Evolutionary conservation across 1,140 invertebrate species (phyloP), one percentile per base, ranked within the genome.

Genomic region (Drosophila bipectinata): DNA sequence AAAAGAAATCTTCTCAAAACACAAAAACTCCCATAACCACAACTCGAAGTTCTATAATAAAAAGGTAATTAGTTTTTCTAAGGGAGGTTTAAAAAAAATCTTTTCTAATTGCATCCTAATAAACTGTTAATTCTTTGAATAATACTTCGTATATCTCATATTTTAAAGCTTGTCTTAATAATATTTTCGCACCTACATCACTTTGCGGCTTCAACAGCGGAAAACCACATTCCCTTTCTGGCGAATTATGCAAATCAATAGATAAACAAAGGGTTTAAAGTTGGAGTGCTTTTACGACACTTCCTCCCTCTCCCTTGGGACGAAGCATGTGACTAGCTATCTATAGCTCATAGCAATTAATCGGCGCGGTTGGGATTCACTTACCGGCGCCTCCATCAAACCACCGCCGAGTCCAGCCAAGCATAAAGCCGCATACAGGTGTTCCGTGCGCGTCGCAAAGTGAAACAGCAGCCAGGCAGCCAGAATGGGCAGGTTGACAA

Each of bases 351-450:
- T 28, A 44, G 51, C 32, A 28, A 66, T 57, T 69, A 34, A 64
- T 62, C 21, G 32, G 47, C 44, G 60, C 28, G 52, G 48, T 58
- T 48, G 32, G 41, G 64, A 79, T 60, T 45, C 34, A 87, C 93
- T 93, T 92, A 96, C 96, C 3, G 96, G 96, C 61, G 96, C 96
- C 92, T 96, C 96, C 44, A 96, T 92, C 0, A 97, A 90, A 49
- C 96, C 96, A 52, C 96, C 96, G 3, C 94, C 94, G 1, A 96
- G 69, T 6, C 96, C 96, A 12, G 95, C 95, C 45, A 96, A 92
- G 56, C 94, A 93, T 32, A 96, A 91, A 9, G 95, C 94, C 1
- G 93, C 71, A 87, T 96, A 96, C 10, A 96, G 92, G 85, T 95
- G 94, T 24, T 91, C 92, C 1, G 94, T 92, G 52, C 91, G 92